phyloP scores from a whole-genome alignment of 1,140 invertebrate species.

The Drosophila quadrilineata region DNA sequence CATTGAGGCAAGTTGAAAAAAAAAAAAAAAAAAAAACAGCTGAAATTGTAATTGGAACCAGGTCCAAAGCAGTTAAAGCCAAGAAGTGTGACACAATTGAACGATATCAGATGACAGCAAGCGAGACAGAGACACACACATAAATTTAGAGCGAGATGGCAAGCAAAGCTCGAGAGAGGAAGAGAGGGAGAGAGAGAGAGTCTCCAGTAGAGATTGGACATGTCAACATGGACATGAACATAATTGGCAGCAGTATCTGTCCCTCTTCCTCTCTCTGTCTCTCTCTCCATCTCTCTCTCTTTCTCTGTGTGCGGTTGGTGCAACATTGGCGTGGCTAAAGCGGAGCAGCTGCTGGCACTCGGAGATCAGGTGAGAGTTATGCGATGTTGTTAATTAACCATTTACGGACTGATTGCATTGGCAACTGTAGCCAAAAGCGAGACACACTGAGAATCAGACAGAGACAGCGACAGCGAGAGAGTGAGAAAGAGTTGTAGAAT shows the following conservation, averaged over 20 bases:
- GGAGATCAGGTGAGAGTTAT: slow-evolving; percentile 69
- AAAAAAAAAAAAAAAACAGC: slow-evolving; percentile 11
- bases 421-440: slow-evolving; percentile 12
- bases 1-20: slow-evolving; percentile 50
- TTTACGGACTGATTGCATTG: slow-evolving; percentile 70
- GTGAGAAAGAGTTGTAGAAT: not conserved
- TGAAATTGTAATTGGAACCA: slow-evolving; percentile 27
- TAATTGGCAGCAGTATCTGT: slow-evolving; percentile 63
- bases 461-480: not conserved
- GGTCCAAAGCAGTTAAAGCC: slow-evolving; percentile 34
- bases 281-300: slow-evolving; percentile 2
- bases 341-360: slow-evolving; percentile 17
- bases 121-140: not conserved
- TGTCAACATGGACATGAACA: slow-evolving; percentile 65
- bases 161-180: slow-evolving; percentile 39
- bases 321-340: slow-evolving; percentile 40
- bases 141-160: slow-evolving; percentile 25
- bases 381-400: slow-evolving; percentile 76
- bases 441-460: not conserved
- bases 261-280: not conserved
- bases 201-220: not conserved
- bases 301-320: slow-evolving; percentile 25
- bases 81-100: slow-evolving; percentile 68
- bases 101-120: slow-evolving; percentile 52
- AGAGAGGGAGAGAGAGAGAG: not conserved